These are phyloP conservation scores for Lamprologus lemairii DNA, from an alignment of 2,113 vertebrate species.

Conservation along the genomic window DNA sequence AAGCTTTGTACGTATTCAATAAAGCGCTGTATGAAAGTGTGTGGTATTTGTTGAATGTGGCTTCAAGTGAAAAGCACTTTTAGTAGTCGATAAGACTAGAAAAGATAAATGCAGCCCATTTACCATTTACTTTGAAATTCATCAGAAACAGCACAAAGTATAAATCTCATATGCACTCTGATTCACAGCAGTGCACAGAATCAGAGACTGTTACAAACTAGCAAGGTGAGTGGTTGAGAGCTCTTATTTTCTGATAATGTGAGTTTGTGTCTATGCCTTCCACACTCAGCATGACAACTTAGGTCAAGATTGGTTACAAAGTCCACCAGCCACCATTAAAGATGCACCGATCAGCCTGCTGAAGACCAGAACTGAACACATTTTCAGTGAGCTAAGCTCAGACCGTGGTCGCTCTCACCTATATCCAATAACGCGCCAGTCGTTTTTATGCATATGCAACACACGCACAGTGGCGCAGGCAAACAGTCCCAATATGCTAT, in stretches of 20 bases:
- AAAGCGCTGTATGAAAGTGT: background rate
- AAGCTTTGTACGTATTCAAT: background rate
- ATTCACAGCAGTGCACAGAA: background rate
- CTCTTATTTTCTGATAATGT: background rate
- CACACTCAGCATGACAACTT: background rate
- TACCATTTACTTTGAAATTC: background rate
- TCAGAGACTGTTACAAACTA: background rate
- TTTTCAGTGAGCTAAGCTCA: background rate
- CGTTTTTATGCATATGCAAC: background rate
- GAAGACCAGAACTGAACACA: background rate
- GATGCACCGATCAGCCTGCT: background rate
- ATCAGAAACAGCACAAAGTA: background rate
- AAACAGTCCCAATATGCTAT: background rate
- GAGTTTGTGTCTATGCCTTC: background rate
- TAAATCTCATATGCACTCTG: background rate
- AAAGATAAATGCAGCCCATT: background rate
- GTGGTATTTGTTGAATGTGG: background rate
- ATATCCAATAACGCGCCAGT: background rate
- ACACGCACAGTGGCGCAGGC: background rate
- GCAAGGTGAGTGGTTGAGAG: background rate
- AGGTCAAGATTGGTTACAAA: background rate
- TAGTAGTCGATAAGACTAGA: background rate
- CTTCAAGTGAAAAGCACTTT: background rate
- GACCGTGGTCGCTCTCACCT: background rate
- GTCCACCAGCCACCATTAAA: background rate